phyloP scores from a whole-genome alignment of 2,113 vertebrate species.

The Balaenoptera acutorostrata region DNA sequence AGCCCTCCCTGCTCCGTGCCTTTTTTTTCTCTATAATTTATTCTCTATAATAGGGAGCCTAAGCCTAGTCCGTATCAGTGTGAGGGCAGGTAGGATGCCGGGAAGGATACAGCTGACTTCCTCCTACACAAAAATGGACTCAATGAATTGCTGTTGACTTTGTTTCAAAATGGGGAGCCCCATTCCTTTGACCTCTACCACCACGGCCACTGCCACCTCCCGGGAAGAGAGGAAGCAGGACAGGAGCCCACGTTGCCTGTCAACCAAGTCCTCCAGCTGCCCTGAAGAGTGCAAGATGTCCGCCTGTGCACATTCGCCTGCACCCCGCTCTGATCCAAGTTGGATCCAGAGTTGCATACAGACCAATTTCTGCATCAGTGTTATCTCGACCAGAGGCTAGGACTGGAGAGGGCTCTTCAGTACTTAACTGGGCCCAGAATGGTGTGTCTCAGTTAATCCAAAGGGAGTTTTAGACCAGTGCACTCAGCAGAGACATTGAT shows the following conservation, averaged over 20 bases:
- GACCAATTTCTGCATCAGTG: conserved; percentile 94
- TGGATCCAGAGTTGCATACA: conserved; percentile 92
- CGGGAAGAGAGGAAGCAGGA: neutral
- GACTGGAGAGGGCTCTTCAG: conserved; percentile 87
- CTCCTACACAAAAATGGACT: neutral
- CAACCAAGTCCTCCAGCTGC: neutral
- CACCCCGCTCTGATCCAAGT: conserved; percentile 84
- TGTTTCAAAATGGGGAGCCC: neutral
- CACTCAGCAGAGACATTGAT: conserved; percentile 95
- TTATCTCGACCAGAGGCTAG: conserved; percentile 91
- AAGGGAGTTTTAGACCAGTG: conserved; percentile 96
- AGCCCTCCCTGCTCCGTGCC: neutral
- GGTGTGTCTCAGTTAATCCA: conserved; percentile 85
- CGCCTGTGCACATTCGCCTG: neutral
- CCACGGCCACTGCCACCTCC: too few species aligned
- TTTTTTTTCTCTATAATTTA: neutral
- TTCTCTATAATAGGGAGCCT: neutral
- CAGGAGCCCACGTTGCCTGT: neutral
- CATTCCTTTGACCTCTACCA: neutral
- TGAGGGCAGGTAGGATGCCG: neutral
- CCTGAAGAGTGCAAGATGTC: neutral
- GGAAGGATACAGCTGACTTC: neutral
- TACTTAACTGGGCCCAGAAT: conserved; percentile 86
- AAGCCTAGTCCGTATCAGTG: neutral
- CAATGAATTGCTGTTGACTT: neutral